Base-by-base conservation (phyloP, 30 jellyfish, hydroid and myxozoan genomes). In the Nemopilema nomurai region DNA sequence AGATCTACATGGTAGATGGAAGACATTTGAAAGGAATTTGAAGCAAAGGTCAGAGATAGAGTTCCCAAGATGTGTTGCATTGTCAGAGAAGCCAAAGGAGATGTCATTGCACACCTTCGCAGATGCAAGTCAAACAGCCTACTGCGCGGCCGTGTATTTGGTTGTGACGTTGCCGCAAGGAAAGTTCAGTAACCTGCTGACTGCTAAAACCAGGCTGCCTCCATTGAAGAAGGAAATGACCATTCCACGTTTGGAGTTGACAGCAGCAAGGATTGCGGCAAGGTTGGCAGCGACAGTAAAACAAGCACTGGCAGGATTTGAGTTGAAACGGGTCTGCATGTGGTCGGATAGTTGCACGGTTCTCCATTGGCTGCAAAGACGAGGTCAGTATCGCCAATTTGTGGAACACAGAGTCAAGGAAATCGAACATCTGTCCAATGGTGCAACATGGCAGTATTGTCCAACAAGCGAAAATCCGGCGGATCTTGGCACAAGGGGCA, bases 191-290 rank as follows among this genome's bases (percentile, higher is more conserved):
- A n/a, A n/a, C n/a, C n/a, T n/a, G n/a, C n/a, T n/a, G 51, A 73
- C 83, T 6, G 71, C 83, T 7, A 73, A 73, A 73, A 73, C 83
- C 26, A 73, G 83, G 25, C 57, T 73, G 25, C 83, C 83, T 73
- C 83, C 83, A 16, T 49, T 73, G 25, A 73, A 73, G 69, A 73
- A 73, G 57, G 83, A 73, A 1, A 25, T 73, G 83, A 23, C 83
- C 49, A n/a, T n/a, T n/a, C n/a, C 83, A 25, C 71, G 57, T 30
- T 73, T 73, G 25, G 83, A 73, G 83, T 73, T 73, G 69, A 31
- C 83, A 31, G 71, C 83, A 73, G 83, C 83, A 49, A 73, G 83
- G 25, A 49, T 73, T 73, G 83, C 83, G 18, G 51, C n/a, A n/a
- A n/a, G n/a, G n/a, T n/a, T n/a, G n/a, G n/a, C n/a, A n/a, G n/a